Base-by-base conservation (phyloP, 1,140 invertebrate species). In the Bombyx mori region DNA sequence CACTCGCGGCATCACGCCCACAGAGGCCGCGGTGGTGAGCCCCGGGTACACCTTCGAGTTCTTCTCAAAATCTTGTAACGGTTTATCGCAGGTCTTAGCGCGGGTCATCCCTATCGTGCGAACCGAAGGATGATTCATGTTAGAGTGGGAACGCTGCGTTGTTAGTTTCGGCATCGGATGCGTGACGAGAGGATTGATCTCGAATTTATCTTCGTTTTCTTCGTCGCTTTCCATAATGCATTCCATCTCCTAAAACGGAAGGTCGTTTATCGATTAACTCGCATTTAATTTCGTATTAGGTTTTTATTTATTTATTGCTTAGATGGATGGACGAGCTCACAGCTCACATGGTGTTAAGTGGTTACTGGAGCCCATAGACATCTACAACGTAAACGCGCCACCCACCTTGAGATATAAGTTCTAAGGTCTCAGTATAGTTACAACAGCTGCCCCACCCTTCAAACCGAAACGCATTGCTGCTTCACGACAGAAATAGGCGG, bases 151-250 rank as follows among this genome's bases (percentile, higher is more conserved):
- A 1, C 82, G 59, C 52, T 87, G 82, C 8, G 79, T 73, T 0
- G 75, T 79, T 18, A 86, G 62, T 60, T 88, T 88, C 5, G 79
- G 81, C 67, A 86, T 72, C 5, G 74, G 75, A 61, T 79, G 78
- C 3, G 69, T 74, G 26, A 88, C 84, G 6, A 89, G 62, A 8
- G 86, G 85, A 58, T 88, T 85, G 12, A 78, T 83, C 66, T 88
- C 86, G 42, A 88, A 88, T 53, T 88, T 88, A 57, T 89, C 88
- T 1, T 85, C 80, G 1, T 81, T 87, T 63, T 91, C 90, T 62
- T 90, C 89, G 51, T 90, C 90, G 26, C 86, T 90, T 71, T 90
- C 90, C 59, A 88, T 77, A 53, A 91, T 91, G 52, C 89, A 89
- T 67, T 90, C 90, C 89, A 91, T 90, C 83, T 90, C 89, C 90